Conservation (phyloP, 2,113 vertebrate genomes). For the Morone chrysops region DNA sequence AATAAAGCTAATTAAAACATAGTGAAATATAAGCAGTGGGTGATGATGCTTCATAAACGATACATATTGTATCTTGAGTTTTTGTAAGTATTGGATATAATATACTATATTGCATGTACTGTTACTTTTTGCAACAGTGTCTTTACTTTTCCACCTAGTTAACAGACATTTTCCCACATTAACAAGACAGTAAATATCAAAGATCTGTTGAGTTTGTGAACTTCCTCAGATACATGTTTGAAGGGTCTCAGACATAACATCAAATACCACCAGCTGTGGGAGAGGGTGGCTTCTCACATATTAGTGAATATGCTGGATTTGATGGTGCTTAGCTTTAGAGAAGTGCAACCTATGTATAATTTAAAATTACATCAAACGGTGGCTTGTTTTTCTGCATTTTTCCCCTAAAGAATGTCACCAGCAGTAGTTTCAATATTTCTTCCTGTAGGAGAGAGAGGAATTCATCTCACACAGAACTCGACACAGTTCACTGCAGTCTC, state of each 20-base stretch:
- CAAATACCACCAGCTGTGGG: not conserved
- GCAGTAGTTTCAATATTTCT: slow-evolving; percentile 14
- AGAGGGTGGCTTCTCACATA: not conserved
- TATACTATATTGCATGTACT: no score
- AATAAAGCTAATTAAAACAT: not conserved
- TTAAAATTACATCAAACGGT: not conserved
- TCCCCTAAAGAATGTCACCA: slow-evolving; percentile 7
- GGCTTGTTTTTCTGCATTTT: not conserved
- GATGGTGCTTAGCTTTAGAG: not conserved
- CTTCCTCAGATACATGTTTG: no score
- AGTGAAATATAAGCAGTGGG: not conserved
- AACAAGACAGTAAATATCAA: no score
- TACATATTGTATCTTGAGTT: no score
- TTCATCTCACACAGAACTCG: not conserved
- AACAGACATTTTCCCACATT: no score
- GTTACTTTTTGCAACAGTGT: no score
- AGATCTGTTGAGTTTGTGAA: no score
- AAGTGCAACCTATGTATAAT: not conserved
- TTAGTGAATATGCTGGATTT: not conserved
- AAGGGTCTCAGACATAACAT: no score
- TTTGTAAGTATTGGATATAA: no score
- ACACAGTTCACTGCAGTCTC: slow-evolving; percentile 28
- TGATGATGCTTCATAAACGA: not conserved
- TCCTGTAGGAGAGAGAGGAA: not conserved
- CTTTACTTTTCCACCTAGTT: no score